Conservation (phyloP, 2,888 invertebrate genomes). For the Stenurella melanura region DNA sequence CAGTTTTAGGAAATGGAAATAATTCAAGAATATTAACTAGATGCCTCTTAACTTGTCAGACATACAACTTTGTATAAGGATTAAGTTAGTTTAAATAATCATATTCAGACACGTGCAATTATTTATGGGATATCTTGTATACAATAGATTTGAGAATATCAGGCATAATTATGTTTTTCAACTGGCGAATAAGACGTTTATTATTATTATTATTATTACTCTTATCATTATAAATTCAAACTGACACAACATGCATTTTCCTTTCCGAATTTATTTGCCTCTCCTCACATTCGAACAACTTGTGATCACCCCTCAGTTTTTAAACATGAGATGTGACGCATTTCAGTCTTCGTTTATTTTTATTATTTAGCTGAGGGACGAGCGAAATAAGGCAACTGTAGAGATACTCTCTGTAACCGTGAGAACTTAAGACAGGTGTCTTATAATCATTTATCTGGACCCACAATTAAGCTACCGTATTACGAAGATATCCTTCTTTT, state of each 20-base stretch:
- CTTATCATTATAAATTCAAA: neutral
- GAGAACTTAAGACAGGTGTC: conserved; percentile 71
- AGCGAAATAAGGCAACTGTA: conserved; percentile 55
- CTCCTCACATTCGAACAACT: conserved; percentile 2
- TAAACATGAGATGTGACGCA: conserved; percentile 53
- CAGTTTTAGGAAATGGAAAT: no score
- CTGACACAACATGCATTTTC: neutral
- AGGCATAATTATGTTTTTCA: no score
- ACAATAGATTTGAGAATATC: no score
- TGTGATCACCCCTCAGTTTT: conserved; percentile 43
- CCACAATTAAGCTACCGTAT: conserved; percentile 71
- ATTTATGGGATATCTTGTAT: no score
- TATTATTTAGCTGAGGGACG: conserved; percentile 56
- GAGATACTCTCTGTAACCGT: conserved; percentile 62
- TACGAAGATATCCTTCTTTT: conserved; percentile 61
- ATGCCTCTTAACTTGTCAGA: no score
- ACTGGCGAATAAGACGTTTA: no score
- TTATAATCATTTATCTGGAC: conserved; percentile 68
- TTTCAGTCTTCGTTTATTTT: conserved; percentile 55
- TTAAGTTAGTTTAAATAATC: no score
- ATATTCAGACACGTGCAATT: no score
- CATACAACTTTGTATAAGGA: no score
- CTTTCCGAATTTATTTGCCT: neutral
- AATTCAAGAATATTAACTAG: no score
- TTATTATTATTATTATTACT: no score